Conservation (phyloP, 1,140 invertebrate species). For the Sesamia nonagrioides region DNA sequence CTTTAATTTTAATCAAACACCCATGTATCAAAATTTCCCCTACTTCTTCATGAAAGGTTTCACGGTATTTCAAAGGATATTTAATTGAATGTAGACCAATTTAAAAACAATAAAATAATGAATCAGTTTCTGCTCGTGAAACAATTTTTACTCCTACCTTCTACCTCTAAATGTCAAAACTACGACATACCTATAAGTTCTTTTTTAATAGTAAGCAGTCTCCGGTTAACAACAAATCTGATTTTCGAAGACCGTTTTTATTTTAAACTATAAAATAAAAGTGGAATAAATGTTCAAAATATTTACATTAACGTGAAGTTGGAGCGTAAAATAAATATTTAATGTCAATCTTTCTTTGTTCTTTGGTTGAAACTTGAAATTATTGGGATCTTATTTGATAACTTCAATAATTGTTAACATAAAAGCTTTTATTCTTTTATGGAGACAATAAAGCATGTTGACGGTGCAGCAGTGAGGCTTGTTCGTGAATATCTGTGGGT, state of each 20-base stretch:
- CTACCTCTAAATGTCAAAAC: slow-evolving; percentile 10
- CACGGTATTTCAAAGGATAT: background rate
- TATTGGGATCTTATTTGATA: slow-evolving; percentile 45
- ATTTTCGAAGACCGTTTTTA: slow-evolving; percentile 30
- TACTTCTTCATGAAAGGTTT: background rate
- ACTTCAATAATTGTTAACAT: slow-evolving; percentile 56
- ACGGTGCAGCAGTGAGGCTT: slow-evolving; percentile 53
- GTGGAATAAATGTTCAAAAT: slow-evolving; percentile 35
- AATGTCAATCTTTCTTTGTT: slow-evolving; percentile 36
- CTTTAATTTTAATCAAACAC: slow-evolving; percentile 9
- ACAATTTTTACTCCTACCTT: background rate
- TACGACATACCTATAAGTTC: slow-evolving; percentile 33
- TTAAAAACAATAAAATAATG: background rate
- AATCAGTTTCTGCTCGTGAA: background rate
- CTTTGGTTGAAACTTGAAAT: background rate
- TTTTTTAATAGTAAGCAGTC: slow-evolving; percentile 27
- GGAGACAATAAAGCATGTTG: slow-evolving; percentile 53
- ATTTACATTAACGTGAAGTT: slow-evolving; percentile 40
- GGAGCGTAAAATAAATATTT: slow-evolving; percentile 46
- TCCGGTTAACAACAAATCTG: slow-evolving; percentile 25
- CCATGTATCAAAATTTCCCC: background rate
- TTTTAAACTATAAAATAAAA: slow-evolving; percentile 37
- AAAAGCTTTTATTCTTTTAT: slow-evolving; percentile 56
- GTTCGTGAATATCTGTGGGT: slow-evolving; percentile 63
- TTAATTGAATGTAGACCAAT: slow-evolving; percentile 17